phyloP scores from a whole-genome alignment of 1,140 invertebrate genomes.

The Amphibalanus amphitrite region DNA sequence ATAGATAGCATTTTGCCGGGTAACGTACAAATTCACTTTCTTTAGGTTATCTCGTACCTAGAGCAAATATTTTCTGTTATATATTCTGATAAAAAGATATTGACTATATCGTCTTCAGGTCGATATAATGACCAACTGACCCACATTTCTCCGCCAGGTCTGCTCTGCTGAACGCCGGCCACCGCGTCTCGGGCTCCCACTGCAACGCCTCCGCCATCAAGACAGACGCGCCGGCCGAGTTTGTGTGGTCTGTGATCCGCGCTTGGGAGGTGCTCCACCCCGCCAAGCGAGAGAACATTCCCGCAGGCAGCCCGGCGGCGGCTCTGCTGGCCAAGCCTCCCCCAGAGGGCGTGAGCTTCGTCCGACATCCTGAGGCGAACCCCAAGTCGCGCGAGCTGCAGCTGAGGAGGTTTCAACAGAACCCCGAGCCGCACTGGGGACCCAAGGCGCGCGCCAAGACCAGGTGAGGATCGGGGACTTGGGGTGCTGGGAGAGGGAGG shows the following conservation, averaged over 20 bases:
- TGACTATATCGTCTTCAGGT: no score
- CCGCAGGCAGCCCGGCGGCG: conserved; percentile 12
- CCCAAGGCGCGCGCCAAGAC: conserved; percentile 31
- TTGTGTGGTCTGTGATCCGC: conserved; percentile 87
- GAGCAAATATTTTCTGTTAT: no score
- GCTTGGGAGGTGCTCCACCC: conserved; percentile 56
- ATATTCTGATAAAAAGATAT: no score
- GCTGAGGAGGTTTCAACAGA: conserved; percentile 63
- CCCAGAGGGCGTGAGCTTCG: conserved; percentile 38
- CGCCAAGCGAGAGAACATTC: conserved; percentile 21
- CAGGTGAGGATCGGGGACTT: background rate
- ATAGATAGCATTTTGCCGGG: no score
- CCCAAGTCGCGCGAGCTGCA: conserved; percentile 54
- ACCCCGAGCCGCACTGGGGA: conserved; percentile 74
- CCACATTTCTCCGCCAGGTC: no score
- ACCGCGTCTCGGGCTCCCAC: conserved; percentile 81
- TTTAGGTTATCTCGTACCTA: no score
- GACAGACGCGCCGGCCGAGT: conserved; percentile 67
- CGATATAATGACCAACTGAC: no score
- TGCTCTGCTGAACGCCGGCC: conserved; percentile 82
- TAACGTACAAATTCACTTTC: no score
- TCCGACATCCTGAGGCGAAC: conserved; percentile 50
- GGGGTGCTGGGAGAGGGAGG: no score
- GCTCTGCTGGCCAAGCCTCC: conserved; percentile 13
- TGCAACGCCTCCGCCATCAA: conserved; percentile 73